These are phyloP conservation scores for Melieria picta DNA, from an alignment of 2,888 invertebrate genomes.

Conservation along the genomic window DNA sequence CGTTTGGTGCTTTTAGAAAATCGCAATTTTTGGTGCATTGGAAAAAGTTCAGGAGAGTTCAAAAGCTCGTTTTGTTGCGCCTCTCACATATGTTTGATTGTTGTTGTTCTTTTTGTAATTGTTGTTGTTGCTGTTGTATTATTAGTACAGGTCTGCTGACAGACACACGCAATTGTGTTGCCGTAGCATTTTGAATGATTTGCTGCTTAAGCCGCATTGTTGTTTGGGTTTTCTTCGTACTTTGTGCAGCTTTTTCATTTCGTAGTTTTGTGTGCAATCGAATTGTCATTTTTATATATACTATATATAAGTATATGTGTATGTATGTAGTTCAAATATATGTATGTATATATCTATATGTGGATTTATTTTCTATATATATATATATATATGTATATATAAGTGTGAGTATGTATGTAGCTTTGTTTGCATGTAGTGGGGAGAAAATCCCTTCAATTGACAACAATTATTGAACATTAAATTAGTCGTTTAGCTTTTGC, in stretches of 20 bases:
- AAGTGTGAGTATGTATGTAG: conserved; percentile 10
- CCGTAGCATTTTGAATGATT: background rate
- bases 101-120: background rate
- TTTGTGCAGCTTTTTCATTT: conserved; percentile 4
- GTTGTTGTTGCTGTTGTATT: background rate
- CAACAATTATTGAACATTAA: conserved; percentile 44
- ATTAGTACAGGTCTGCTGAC: too few relatives aligned
- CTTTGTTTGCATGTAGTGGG: background rate
- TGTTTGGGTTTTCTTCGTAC: background rate
- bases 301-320: conserved; percentile 16
- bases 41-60: too few relatives aligned
- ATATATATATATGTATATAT: too few relatives aligned
- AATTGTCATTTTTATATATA: too few relatives aligned
- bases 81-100: too few relatives aligned
- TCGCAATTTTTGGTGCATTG: too few relatives aligned
- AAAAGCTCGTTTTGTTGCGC: too few relatives aligned
- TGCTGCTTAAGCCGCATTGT: background rate
- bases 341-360: background rate
- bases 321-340: conserved; percentile 1
- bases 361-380: background rate
- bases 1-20: too few relatives aligned
- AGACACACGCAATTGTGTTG: background rate
- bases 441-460: conserved; percentile 40
- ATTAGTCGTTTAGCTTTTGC: conserved; percentile 34
- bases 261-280: background rate